These are phyloP conservation scores for Xenops minutus DNA, from an alignment of 2,797 vertebrate species.

Conservation along the genomic window DNA sequence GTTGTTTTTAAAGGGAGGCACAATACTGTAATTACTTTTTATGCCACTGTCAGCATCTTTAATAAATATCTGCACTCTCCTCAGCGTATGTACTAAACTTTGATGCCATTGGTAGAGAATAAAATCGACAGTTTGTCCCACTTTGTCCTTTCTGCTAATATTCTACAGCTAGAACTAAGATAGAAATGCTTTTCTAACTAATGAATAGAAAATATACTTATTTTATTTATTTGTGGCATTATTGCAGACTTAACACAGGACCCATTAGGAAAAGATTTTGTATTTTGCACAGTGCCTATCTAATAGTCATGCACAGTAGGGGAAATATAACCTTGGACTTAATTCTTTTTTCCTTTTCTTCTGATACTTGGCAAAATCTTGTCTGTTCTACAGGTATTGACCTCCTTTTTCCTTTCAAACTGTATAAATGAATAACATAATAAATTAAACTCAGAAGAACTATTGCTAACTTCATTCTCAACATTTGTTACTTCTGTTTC, in stretches of 20 bases:
- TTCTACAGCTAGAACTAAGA: neutral
- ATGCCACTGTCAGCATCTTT: constrained; percentile 54
- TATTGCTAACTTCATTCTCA: neutral
- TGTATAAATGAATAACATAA: neutral
- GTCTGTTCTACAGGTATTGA: neutral
- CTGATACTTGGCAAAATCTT: neutral
- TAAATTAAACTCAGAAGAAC: neutral
- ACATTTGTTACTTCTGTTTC: neutral
- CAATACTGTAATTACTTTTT: constrained; percentile 64
- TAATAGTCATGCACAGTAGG: neutral
- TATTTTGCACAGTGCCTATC: neutral
- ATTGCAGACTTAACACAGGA: neutral
- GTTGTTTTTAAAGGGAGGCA: constrained; percentile 34
- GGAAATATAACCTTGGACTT: neutral
- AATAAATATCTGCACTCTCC: constrained; percentile 26
- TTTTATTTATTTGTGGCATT: neutral
- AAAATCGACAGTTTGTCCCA: neutral
- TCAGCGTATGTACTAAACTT: constrained; percentile 26
- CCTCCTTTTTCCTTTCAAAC: neutral
- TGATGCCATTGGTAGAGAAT: neutral
- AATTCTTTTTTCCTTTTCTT: neutral
- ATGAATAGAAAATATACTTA: neutral
- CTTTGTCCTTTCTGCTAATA: constrained; percentile 9
- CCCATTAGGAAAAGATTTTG: neutral
- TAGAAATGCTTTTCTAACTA: neutral